Evolutionary conservation across 2,797 vertebrate species (phyloP).

Genomic region (Neostethus bicornis): DNA sequence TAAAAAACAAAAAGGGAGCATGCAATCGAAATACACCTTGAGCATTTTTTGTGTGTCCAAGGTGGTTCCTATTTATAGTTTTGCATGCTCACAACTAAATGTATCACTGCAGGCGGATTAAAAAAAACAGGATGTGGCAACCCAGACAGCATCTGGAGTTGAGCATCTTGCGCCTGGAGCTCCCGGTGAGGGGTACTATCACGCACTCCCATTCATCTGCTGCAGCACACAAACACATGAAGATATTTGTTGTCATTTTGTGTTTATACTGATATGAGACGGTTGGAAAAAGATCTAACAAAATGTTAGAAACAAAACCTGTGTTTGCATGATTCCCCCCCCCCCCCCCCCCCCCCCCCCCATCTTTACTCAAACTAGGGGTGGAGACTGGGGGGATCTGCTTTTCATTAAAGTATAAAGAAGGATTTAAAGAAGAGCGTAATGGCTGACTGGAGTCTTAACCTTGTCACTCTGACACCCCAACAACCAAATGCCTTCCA

Average conservation of each 20-base stretch:
- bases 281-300: conserved; percentile 23
- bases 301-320: conserved; percentile 27
- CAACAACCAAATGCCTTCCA: conserved; percentile 46
- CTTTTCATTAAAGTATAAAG: conserved; percentile 61
- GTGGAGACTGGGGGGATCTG: conserved; percentile 59
- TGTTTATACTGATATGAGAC: conserved; percentile 35
- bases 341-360: conserved; percentile 31
- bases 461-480: conserved; percentile 63
- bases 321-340: conserved; percentile 32
- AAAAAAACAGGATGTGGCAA: conserved; percentile 71
- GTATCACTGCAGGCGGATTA: conserved; percentile 53
- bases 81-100: conserved; percentile 19
- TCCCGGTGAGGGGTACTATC: conserved; percentile 30
- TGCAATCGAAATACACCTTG: conserved; percentile 55
- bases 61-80: conserved; percentile 71
- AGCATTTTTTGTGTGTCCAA: conserved; percentile 52
- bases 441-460: conserved; percentile 67
- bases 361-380: too few relatives aligned
- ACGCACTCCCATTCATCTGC: conserved; percentile 48
- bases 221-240: conserved; percentile 40
- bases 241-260: conserved; percentile 41
- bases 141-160: conserved; percentile 67
- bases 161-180: conserved; percentile 49
- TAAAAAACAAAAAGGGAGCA: conserved; percentile 30
- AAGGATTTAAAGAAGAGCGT: conserved; percentile 55